Conservation (phyloP, 2,113 vertebrate genomes). For the Hylia prasina region DNA sequence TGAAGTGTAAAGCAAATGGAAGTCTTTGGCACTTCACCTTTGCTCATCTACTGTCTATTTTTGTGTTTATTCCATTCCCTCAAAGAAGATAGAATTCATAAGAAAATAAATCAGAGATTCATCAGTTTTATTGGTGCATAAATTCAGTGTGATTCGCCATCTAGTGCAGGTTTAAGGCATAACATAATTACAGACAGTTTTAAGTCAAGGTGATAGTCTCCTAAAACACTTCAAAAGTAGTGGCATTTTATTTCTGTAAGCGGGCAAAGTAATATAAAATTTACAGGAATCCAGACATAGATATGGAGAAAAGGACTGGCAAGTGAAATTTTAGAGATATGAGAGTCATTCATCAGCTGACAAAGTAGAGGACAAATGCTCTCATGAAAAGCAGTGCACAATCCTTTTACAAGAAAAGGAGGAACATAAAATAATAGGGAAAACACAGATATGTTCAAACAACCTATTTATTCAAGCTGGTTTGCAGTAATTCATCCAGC, state of each 20-base stretch:
- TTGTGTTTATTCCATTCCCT: not conserved
- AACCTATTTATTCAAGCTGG: not conserved
- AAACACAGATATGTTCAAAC: not conserved
- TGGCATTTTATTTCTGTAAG: not conserved
- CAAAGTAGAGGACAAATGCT: not conserved
- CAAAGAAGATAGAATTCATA: not conserved
- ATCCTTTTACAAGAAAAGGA: not conserved
- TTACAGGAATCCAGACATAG: not conserved
- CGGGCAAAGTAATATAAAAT: not conserved
- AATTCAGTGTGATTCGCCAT: slow-evolving; percentile 11
- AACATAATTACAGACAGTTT: not conserved
- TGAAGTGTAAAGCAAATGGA: not conserved
- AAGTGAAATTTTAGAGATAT: not conserved
- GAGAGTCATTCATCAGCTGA: not conserved
- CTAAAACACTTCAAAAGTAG: not conserved
- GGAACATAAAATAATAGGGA: not conserved
- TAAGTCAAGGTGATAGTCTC: not conserved
- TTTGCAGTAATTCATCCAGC: not conserved
- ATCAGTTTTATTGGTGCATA: not conserved
- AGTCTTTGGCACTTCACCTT: not conserved
- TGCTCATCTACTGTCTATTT: not conserved
- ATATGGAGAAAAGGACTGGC: not conserved
- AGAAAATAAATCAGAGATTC: not conserved
- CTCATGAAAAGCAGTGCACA: not conserved
- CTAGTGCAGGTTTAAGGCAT: slow-evolving; percentile 22